A percentile compares a stretch with the other conserved stretches of the same genome.
Evolutionary conservation across 2,797 vertebrate genomes (phyloP).

Genomic region (Pangasius djambal): DNA sequence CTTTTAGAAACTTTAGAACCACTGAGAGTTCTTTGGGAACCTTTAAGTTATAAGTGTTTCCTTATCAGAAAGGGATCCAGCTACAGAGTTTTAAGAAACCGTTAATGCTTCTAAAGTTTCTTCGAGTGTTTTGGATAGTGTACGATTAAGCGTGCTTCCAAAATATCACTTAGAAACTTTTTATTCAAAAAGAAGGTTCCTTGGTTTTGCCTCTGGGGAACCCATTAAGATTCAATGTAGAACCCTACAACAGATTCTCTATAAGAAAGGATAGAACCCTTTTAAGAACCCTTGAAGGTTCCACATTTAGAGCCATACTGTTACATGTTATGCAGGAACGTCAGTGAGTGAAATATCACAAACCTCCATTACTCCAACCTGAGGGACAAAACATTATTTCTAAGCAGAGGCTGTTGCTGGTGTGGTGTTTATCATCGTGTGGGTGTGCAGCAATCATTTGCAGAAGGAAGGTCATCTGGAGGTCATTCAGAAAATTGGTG

Average conservation of each 20-base stretch:
- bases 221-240: not conserved
- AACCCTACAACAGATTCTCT: not conserved
- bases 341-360: not conserved
- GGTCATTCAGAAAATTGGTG: conserved; percentile 3
- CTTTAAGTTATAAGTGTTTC: no score
- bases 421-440: not conserved
- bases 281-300: not conserved
- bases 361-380: not conserved
- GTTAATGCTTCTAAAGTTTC: not conserved
- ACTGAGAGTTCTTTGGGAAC: not conserved
- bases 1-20: not conserved
- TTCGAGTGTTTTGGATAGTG: not conserved
- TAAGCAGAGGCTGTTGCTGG: not conserved
- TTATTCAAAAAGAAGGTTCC: no score
- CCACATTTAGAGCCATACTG: not conserved
- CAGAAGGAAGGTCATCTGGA: not conserved
- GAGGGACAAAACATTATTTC: not conserved
- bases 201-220: not conserved
- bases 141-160: not conserved
- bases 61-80: not conserved
- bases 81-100: not conserved
- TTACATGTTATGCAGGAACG: not conserved
- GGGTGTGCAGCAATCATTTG: not conserved
- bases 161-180: not conserved
- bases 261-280: not conserved